Conservation (phyloP, 1,140 invertebrate genomes). For the Periplaneta americana region DNA sequence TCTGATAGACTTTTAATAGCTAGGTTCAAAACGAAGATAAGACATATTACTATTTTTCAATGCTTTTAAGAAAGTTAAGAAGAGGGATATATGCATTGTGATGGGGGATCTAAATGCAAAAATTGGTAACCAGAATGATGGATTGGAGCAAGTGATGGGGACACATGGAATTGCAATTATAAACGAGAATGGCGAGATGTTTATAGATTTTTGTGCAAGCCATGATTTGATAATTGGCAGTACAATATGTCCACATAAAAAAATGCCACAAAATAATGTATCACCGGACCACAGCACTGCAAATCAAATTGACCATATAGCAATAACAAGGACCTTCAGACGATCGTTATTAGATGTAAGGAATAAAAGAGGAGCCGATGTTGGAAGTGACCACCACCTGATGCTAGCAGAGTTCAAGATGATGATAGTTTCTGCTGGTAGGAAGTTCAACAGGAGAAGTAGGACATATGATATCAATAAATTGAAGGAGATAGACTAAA, state of each 20-base stretch:
- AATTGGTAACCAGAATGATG: background rate
- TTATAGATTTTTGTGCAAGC: background rate
- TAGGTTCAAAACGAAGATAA: background rate
- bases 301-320: no score
- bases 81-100: background rate
- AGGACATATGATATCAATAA: no score
- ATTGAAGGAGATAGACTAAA: no score
- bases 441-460: no score
- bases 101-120: background rate
- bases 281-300: no score
- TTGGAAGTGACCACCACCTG: background rate
- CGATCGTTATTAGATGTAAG: background rate
- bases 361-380: background rate
- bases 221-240: background rate
- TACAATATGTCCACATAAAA: background rate
- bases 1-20: background rate
- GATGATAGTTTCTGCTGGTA: no score
- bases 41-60: background rate
- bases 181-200: no score
- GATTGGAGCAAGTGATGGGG: no score
- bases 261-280: no score
- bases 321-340: background rate
- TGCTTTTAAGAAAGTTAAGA: background rate
- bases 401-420: no score
- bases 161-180: no score